A percentile compares a stretch with the other conserved stretches of the same genome.
phyloP scores from a whole-genome alignment of 2,888 invertebrate genomes.

The Lagria hirta region DNA sequence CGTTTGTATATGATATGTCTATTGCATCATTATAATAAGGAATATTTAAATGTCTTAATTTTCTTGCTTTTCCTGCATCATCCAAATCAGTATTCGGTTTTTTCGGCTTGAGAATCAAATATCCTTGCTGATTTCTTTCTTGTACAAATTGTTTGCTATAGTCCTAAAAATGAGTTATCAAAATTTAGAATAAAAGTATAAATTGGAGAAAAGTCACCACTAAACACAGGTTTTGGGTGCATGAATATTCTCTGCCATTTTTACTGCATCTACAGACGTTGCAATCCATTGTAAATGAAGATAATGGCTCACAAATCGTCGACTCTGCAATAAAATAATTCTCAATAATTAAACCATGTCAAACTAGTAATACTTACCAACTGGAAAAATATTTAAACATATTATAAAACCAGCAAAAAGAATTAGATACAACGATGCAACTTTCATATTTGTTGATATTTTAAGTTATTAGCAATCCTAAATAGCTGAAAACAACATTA shows the following conservation, averaged over 20 bases:
- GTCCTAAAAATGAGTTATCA: not conserved
- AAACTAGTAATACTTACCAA: constrained; percentile 2
- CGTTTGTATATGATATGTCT: too few species aligned
- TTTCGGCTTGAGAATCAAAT: constrained; percentile 1
- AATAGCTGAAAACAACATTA: constrained; percentile 3
- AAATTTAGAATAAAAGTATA: not conserved
- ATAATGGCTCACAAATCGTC: constrained; percentile 41
- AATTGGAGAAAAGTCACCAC: too few species aligned
- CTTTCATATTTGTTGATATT: too few species aligned
- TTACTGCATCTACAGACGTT: constrained; percentile 57
- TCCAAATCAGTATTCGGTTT: not conserved
- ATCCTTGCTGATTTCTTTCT: not conserved
- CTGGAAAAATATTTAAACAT: not conserved
- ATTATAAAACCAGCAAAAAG: not conserved
- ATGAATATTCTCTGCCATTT: constrained; percentile 55
- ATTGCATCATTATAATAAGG: too few species aligned
- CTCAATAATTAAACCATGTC: not conserved
- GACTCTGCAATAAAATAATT: constrained; percentile 32
- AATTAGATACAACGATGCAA: too few species aligned
- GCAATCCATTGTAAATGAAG: constrained; percentile 44
- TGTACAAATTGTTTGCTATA: not conserved
- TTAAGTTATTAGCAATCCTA: too few species aligned
- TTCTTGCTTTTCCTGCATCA: not conserved
- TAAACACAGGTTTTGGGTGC: constrained; percentile 54
- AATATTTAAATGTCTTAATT: not conserved